Evolutionary conservation across 2,888 invertebrate genomes (phyloP), one percentile per base, ranked within the genome.

Genomic region (Chaetoderma sp.): DNA sequence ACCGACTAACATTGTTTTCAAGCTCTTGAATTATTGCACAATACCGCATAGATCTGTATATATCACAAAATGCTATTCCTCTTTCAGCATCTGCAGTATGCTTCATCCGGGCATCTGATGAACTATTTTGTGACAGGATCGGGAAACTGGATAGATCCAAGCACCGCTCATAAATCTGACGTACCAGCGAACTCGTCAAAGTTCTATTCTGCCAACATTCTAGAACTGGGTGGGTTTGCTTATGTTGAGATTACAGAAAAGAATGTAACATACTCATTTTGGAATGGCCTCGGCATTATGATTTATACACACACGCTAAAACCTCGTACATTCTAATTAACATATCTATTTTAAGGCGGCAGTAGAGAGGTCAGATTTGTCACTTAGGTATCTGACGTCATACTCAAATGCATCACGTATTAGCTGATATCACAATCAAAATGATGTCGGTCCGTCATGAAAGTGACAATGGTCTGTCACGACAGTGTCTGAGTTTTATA

Each of bases 171-270:
- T 18, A 39, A 25, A 18, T 8, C 33, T n/a, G 23, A 56, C 25
- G 56, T 56, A 28, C 56, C 56, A 16, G 8, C n/a, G 3, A 30
- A 30, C 21, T 33, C 39, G 13, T 33, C 30, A 30, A 56, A 56
- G 21, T 56, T 28, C 36, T 30, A 36, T 16, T 16, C 36, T 2
- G 33, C 70, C 2, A 57, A 74, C 33, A 39, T 58, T n/a, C 44
- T 62, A 1, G 45, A 28, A 16, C 58, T 74, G 13, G 77, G 77
- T 5, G 75, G 71, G 42, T 73, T 77, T 44, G 67, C 50, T n/a
- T 23, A 61, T 4, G 47, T 59, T 4, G 47, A 66, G 42, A 50
- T 57, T 1, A 60, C 32, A 23, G 16, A 13, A 13, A 33, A 56
- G 39, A 44, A 60, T n/a, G 61, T 68, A 65, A 68, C 55, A 18